phyloP scores from a whole-genome alignment of 2,113 vertebrate genomes.

The Centropus bengalensis region DNA sequence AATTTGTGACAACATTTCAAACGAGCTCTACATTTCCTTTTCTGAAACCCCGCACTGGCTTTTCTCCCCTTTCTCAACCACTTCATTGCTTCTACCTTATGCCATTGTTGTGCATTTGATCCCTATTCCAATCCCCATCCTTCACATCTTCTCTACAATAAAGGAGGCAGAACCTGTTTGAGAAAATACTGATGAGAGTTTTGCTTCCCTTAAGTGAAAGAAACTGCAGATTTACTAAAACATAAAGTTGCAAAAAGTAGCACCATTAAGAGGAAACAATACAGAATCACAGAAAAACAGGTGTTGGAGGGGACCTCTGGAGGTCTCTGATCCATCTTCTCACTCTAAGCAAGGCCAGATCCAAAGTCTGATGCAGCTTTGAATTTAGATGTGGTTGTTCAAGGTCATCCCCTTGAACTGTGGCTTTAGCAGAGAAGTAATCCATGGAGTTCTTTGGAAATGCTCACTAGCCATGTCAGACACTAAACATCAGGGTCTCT shows the following conservation, averaged over 20 bases:
- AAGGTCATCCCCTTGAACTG: neutral
- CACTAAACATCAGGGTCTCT: neutral
- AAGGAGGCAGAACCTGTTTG: rapidly evolving
- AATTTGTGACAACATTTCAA: neutral
- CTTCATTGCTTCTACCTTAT: neutral
- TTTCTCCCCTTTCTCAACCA: neutral
- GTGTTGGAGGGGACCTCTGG: neutral
- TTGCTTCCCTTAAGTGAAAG: neutral
- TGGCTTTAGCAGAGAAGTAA: neutral
- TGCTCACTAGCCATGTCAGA: neutral
- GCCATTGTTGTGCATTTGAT: neutral
- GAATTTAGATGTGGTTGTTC: neutral
- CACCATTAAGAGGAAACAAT: neutral
- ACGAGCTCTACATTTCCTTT: neutral
- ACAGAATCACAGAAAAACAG: neutral
- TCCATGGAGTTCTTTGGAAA: neutral
- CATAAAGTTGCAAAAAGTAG: rapidly evolving
- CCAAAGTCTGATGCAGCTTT: neutral
- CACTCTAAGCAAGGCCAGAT: neutral
- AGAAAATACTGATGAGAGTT: neutral
- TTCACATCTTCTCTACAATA: neutral
- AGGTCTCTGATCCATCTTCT: neutral
- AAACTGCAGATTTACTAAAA: neutral
- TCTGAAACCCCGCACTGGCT: neutral
- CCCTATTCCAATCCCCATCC: neutral